phyloP scores from a whole-genome alignment of 2,797 vertebrate species.

The Babyrousa celebensis region DNA sequence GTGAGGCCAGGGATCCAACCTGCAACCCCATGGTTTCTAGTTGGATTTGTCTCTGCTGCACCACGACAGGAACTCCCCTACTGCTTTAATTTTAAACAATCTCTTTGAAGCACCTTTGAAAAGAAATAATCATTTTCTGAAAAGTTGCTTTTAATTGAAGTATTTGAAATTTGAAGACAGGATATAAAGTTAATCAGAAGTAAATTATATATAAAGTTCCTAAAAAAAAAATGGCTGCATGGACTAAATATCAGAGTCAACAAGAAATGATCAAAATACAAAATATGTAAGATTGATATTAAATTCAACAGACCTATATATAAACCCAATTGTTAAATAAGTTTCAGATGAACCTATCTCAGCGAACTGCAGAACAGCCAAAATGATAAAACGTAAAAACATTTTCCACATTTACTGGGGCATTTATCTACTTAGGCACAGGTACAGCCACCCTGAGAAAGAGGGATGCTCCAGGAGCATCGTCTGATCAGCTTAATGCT shows the following conservation, averaged over 20 bases:
- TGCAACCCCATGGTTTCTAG: too few relatives aligned
- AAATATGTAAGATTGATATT: conserved; percentile 19
- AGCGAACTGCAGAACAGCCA: not conserved
- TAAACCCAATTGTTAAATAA: conserved; percentile 17
- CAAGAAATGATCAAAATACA: conserved; percentile 54
- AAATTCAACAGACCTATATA: conserved; percentile 55
- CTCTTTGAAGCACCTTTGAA: conserved; percentile 35
- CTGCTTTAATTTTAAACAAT: conserved; percentile 46
- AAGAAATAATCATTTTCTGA: conserved; percentile 33
- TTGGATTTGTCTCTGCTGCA: too few relatives aligned
- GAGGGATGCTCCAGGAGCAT: not conserved
- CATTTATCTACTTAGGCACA: not conserved
- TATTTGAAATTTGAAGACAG: conserved; percentile 61
- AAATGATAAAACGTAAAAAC: not conserved
- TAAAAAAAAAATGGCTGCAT: conserved; percentile 60
- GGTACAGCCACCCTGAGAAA: not conserved
- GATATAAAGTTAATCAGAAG: conserved; percentile 56
- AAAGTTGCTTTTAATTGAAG: conserved; percentile 52
- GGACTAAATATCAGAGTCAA: conserved; percentile 39
- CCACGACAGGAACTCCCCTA: too few relatives aligned
- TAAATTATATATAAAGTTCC: conserved; percentile 57
- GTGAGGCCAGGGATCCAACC: too few relatives aligned
- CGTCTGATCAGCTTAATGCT: not conserved
- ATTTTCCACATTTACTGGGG: not conserved
- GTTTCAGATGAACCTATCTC: conserved; percentile 15